Evolutionary conservation across 2,113 vertebrate species (phyloP).

Genomic region (Redunca redunca): DNA sequence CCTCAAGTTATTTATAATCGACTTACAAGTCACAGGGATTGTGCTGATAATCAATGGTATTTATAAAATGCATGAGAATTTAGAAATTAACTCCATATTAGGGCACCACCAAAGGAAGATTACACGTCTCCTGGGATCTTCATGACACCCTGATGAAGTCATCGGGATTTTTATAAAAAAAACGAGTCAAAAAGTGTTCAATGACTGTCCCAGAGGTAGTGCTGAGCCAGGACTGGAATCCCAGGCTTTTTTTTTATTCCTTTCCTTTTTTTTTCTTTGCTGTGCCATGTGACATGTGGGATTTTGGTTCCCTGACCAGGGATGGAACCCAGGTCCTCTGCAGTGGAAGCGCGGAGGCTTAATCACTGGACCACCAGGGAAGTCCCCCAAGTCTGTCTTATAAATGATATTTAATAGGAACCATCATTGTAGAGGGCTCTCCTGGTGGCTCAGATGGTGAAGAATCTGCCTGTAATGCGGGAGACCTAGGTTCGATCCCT

Average conservation of each 20-base stretch:
- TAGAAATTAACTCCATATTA: neutral
- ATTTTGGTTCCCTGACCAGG: neutral
- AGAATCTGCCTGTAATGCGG: neutral
- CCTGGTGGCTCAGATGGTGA: neutral
- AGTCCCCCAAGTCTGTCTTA: neutral
- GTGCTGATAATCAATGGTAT: neutral
- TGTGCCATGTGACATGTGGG: neutral
- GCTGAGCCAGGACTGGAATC: neutral
- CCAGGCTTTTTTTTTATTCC: neutral
- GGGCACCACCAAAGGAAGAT: neutral
- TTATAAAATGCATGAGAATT: neutral
- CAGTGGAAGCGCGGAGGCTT: neutral
- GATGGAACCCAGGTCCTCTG: neutral
- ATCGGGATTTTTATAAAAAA: neutral
- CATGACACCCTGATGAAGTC: neutral
- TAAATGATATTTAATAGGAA: neutral
- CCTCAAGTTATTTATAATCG: neutral
- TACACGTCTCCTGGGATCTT: neutral
- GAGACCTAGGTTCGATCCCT: neutral
- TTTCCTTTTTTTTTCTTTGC: neutral
- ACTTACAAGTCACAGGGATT: neutral
- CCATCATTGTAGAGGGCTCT: neutral
- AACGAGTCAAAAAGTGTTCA: neutral
- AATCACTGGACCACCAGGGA: neutral
- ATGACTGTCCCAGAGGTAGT: neutral